Base-by-base conservation (phyloP, 2,888 invertebrate genomes). In the Nomada lathburiana region DNA sequence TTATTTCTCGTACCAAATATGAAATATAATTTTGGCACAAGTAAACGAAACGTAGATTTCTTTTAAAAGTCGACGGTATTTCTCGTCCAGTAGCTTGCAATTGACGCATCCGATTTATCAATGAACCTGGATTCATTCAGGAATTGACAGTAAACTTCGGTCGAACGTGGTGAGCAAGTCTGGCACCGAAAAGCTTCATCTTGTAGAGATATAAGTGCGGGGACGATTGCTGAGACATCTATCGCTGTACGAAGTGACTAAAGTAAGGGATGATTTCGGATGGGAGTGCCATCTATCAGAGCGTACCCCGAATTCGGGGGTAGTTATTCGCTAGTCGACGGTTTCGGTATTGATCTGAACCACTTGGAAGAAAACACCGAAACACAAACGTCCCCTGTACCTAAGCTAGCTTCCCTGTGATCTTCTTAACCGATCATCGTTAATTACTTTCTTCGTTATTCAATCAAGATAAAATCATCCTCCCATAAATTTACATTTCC, bases 361-460 rank as follows among this genome's bases (percentile, higher is more conserved):
- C 42, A 76, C 73, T 81, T 79, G 69, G 63, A 53, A 60, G 20
- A 57, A 77, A 82, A 81, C 78, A 67, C 60, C 29, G 44, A 42
- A 53, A 44, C 50, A 67, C 44, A 63, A 63, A 59, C 52, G 64
- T 69, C 59, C n/a, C 65, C 47, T 13, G 42, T 80, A 75, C 69
- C 76, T 9, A 68, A 68, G 67, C 79, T 62, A 69, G 71, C 68
- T 63, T 80, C 71, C 74, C 77, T 80, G 90, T 76, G 80, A 88
- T 89, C 93, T 92, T 92, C 92, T 86, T 93, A 90, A 93, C 93
- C 93, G 93, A 93, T 93, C 73, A 91, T 64, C 79, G 88, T 72
- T 87, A 87, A 87, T 50, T 18, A 23, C 16, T 42, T 11, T 3
- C 63, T 55, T 53, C n/a, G 62, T 65, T 69, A 50, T 10, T 70